Percentiles rank a stretch among this genome's conserved stretches.
These are phyloP conservation scores for Etheostoma spectabile DNA, from an alignment of 2,113 vertebrate genomes.

Conservation along the genomic window DNA sequence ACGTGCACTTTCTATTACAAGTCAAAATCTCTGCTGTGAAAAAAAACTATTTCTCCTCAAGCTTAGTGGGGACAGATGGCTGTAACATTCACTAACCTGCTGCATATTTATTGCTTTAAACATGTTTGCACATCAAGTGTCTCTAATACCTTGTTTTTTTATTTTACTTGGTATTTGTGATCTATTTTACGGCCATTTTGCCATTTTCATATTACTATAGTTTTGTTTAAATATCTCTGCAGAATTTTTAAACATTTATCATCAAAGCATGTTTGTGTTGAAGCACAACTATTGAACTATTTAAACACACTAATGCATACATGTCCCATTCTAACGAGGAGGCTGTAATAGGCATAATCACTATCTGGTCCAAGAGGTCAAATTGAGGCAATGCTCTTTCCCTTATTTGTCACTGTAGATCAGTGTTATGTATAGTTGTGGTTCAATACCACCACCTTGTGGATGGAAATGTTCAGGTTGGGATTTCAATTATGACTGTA, in stretches of 20 bases:
- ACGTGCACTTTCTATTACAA: background rate
- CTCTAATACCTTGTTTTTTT: background rate
- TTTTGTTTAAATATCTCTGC: background rate
- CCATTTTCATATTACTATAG: background rate
- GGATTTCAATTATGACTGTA: background rate
- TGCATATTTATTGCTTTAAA: background rate
- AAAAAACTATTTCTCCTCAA: background rate
- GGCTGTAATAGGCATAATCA: slow-evolving; percentile 14
- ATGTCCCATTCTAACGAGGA: background rate
- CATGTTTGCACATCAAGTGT: background rate
- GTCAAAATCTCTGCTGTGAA: background rate
- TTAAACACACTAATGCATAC: background rate
- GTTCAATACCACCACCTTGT: slow-evolving; percentile 64
- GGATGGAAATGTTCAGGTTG: slow-evolving; percentile 22
- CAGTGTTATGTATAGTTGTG: slow-evolving; percentile 13
- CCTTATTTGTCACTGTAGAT: slow-evolving; percentile 16
- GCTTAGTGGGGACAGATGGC: slow-evolving; percentile 12
- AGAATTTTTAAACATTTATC: background rate
- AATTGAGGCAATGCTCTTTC: slow-evolving; percentile 29
- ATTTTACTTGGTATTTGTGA: background rate
- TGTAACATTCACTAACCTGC: background rate
- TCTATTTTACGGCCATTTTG: background rate
- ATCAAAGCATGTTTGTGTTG: background rate
- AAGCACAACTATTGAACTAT: background rate
- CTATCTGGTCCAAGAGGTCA: slow-evolving; percentile 52